Evolutionary conservation across 2,888 invertebrate genomes (phyloP), one percentile per base, ranked within the genome.

Genomic region (Shargacucullia verbasci): DNA sequence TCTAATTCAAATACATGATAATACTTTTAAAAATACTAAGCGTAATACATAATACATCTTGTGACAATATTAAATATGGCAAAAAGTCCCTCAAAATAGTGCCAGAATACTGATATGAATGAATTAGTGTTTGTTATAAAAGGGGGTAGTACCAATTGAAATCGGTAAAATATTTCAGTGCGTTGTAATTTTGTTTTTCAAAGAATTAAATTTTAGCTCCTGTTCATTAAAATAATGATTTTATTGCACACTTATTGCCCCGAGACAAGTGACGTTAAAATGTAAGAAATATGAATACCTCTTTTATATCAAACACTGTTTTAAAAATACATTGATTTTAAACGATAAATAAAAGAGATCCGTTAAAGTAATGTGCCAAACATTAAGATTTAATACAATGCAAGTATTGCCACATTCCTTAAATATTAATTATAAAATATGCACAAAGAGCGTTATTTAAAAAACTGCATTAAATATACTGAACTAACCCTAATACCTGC

Each of bases 381-480:
- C n/a, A n/a, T n/a, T 39, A 2, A 29, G 20, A 11, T 14, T 29
- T 5, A 7, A 6, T 34, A 27, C 27, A 46, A 11, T 7, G 35
- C 39, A 33, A 44, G 29, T 37, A 20, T 20, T 35, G 34, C 31
- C 25, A 34, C 11, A 54, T 27, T 20, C n/a, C 0, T 12, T 12
- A 47, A 41, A 35, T 33, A 46, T 5, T 33, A 9, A 14, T 40
- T 39, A 27, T 29, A 40, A 40, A 45, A 2, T 25, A 31, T 38
- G 25, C 20, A 20, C 20, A 27, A 44, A 48, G 31, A 29, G 10
- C 14, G 25, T 33, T 7, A 58, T 46, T 35, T 49, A 11, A 49
- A 29, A 49, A 49, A 52, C 55, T 48, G 20, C 55, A 52, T 59
- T 64, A 59, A 50, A 66, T 58, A 59, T 70, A 68, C 50, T 53